phyloP scores from a whole-genome alignment of 2,888 invertebrate genomes.

The Cryptus armator region DNA sequence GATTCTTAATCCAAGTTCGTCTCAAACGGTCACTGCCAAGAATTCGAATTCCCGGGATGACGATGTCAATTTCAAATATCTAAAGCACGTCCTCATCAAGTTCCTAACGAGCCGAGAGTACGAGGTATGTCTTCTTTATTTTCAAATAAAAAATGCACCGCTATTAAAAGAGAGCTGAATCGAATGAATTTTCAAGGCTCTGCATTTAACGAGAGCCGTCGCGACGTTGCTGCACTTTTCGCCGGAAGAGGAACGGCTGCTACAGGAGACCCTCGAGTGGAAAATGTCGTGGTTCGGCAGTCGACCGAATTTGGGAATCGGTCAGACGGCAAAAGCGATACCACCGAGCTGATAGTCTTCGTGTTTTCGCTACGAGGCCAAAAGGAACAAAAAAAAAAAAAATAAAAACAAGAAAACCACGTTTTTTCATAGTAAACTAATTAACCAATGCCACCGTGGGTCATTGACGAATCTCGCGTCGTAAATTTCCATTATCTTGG shows the following conservation, averaged over 20 bases:
- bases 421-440: conserved; percentile 38
- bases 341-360: conserved; percentile 87
- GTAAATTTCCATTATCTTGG: conserved; percentile 37
- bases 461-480: conserved; percentile 58
- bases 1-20: conserved; percentile 88
- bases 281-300: conserved; percentile 91
- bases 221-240: conserved; percentile 93
- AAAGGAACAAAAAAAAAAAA: conserved; percentile 19
- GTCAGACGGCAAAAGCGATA: conserved; percentile 87
- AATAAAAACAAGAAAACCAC: conserved; percentile 20
- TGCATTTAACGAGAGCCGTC: conserved; percentile 95
- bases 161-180: background rate
- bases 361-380: conserved; percentile 19
- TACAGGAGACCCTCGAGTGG: conserved; percentile 92
- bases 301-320: conserved; percentile 87
- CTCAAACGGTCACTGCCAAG: conserved; percentile 85
- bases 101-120: conserved; percentile 95
- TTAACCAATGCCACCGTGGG: conserved; percentile 21
- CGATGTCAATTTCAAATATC: conserved; percentile 93
- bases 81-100: conserved; percentile 97
- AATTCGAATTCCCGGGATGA: conserved; percentile 85
- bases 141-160: background rate
- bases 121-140: conserved; percentile 84
- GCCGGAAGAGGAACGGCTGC: conserved; percentile 94
- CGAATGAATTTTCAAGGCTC: conserved; percentile 87